Evolutionary conservation across 2,888 invertebrate species (phyloP), one percentile per base, ranked within the genome.

Genomic region (Caenorhabditis sp.): DNA sequence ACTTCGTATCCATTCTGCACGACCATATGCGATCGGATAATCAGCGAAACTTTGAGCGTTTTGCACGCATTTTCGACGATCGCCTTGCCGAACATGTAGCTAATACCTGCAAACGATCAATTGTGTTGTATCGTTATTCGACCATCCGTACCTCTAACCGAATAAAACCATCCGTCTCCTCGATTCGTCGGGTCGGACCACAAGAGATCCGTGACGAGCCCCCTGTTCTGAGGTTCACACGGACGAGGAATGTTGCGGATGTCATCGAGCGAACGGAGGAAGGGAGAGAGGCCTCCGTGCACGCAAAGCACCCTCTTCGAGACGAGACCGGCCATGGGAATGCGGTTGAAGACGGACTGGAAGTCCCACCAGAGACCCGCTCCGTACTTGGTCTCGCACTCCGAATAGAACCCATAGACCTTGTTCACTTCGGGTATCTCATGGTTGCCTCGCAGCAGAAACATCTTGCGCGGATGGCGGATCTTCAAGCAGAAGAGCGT

Each of bases 1-100:
- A 86, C 78, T 53, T 86, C 86, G 66, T 86, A 86, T 13, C 86
- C 86, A 65, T 86, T 85, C 59, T 86, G 86, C 48, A 86, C 85
- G 15, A 85, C 85, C 59, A 85, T 84, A 72, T 86, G 86, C 13
- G 86, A 85, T 22, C 86, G 81, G 65, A 86, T 85, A 50, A 86
- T 82, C 48, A 86, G 74, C 61, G 86, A 85, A 50, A 86, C 71
- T 20, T 79, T 82, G 22, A 86, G 78, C 27, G 62, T 48, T 59
- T 84, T 79, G 70, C 83, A 83, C 17, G 80, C 81, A 48, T 79
- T 78, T n/a, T 75, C 66, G 43, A 85, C 84, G 22, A 86, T 83
- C 13, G 68, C 84, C 55, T 81, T 84, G 32, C 86, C 86, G 65
- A 86, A 86, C 78, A 85, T 84, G 71, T 83, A 85, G 39, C 79